Evolutionary conservation across 2,113 vertebrate species (phyloP), one percentile per base, ranked within the genome.

Genomic region (Corynorhinus townsendii): DNA sequence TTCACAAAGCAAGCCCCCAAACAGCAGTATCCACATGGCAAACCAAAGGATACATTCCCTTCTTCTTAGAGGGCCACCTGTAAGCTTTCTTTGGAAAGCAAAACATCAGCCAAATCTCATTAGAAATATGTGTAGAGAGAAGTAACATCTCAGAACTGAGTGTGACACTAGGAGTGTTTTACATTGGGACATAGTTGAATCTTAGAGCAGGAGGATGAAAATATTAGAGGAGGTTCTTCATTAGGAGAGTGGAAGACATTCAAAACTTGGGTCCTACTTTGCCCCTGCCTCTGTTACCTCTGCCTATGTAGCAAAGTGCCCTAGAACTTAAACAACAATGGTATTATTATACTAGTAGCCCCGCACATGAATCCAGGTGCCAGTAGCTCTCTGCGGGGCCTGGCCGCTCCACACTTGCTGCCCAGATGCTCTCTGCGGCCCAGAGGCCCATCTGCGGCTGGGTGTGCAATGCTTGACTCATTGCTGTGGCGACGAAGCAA

Each of bases 151-250:
- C n/a, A 68, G 24, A 62, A 5, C 59, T 15, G 38, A 26, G 59
- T 5, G 6, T 24, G 2, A 4, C 3, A 16, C n/a, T 16, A 7
- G 20, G 0, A 56, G 2, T 2, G 12, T 20, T 33, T 69, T 4
- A 22, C 35, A 38, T n/a, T 2, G 3, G 43, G 16, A 43, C 30
- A 4, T 3, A 15, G 9, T 11, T n/a, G 20, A 52, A 62, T 45
- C 10, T 40, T 11, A 59, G 14, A 38, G n/a, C 33, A 47, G 40
- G 17, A 71, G 38, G 15, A 17, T 24, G 10, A 20, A 56, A 47
- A 22, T 7, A 2, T 40, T 47, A 9, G 3, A 43, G 54, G 72
- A 49, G 16, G 1, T n/a, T 47, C 15, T 80, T 15, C 22, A 40
- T 15, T 4, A 28, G 22, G n/a, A 84, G 84, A 84, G 59, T 1